These are phyloP conservation scores for Anableps anableps DNA, from an alignment of 2,797 vertebrate species.

Conservation along the genomic window DNA sequence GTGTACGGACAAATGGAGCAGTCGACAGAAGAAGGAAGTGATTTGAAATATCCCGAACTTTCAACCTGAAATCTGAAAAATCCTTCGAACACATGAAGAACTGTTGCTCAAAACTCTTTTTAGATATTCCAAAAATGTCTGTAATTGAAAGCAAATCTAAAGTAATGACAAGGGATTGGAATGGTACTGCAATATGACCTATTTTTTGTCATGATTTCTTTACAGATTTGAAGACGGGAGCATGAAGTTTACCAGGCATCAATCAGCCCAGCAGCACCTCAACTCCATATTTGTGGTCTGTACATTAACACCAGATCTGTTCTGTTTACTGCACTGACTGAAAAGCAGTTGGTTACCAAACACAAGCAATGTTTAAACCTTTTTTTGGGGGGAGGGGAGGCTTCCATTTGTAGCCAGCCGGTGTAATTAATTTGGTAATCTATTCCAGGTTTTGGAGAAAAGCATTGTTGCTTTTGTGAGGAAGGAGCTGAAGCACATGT, in stretches of 20 bases:
- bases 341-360: not conserved
- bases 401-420: not conserved
- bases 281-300: not conserved
- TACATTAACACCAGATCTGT: not conserved
- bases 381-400: too few species aligned
- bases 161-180: not conserved
- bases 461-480: not conserved
- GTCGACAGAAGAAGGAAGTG: too few species aligned
- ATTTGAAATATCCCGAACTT: not conserved
- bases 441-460: constrained; percentile 8
- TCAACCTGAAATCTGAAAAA: not conserved
- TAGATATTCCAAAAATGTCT: not conserved
- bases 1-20: too few species aligned
- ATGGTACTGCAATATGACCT: not conserved
- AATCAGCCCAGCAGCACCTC: not conserved
- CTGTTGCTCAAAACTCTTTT: not conserved
- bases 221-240: not conserved
- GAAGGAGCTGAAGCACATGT: not conserved
- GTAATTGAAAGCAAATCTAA: not conserved
- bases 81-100: not conserved
- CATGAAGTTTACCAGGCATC: not conserved
- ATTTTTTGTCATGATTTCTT: not conserved
- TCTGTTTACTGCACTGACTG: not conserved
- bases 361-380: not conserved
- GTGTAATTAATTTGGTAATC: not conserved